Evolutionary conservation across 2,888 invertebrate genomes (phyloP), one percentile per base, ranked within the genome.

Genomic region (Drosophila pseudotalamancana): DNA sequence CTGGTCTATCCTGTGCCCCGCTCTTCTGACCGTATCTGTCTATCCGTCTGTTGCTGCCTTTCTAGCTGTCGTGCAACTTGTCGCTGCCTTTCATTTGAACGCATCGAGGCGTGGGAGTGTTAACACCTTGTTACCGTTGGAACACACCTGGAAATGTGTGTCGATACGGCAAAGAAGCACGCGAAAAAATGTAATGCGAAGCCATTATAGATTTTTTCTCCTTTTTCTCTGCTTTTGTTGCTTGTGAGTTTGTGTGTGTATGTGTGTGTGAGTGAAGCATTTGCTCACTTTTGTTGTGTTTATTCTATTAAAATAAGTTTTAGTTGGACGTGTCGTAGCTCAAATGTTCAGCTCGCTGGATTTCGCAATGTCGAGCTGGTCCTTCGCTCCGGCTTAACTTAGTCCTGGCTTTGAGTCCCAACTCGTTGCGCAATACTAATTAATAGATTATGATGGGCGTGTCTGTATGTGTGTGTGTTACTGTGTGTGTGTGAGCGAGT

Each of bases 361-460:
- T 60, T 37, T 42, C 23, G 37, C 34, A 42, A 11, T 9, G 40
- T 18, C 43, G 34, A 35, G 29, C 23, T 34, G 9, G 51, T 39
- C 35, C 25, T 62, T 34, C 35, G 43, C 34, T 27, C 27, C 25
- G 43, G 29, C 23, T 12, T 43, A 34, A 27, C 35, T 12, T 55
- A 16, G 31, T 14, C 19, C 21, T 23, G 16, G 21, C 25, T 25
- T n/a, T 12, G 14, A 3, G 16, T 56, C 39, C 37, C 14, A 50
- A 48, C 31, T 66, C 59, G 31, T 72, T 71, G 53, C 61, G 73
- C 73, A 61, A 61, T 71, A 80, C 71, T 86, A 83, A 83, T 83
- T 83, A 83, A 81, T 81, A 84, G 78, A 72, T 80, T 72, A n/a
- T n/a, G n/a, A n/a, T 77, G 84, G 84, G 74, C 63, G 74, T 65